Evolutionary conservation across 2,797 vertebrate species (phyloP).

Genomic region (Megalops cyprinoides): DNA sequence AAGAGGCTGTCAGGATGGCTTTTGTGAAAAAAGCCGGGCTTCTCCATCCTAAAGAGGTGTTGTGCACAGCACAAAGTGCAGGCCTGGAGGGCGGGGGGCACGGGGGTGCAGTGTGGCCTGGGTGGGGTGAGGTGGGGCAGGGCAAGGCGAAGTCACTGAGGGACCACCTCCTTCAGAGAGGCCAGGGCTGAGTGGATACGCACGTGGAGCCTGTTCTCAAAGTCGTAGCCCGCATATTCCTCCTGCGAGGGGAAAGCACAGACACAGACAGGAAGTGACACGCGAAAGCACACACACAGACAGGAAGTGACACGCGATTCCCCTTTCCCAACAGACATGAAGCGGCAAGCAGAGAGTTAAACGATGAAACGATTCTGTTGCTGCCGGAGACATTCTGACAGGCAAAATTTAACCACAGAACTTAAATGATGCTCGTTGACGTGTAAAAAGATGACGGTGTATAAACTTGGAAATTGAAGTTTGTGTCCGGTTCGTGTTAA

Average conservation of each 20-base stretch:
- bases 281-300: neutral
- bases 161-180: conserved; percentile 81
- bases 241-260: conserved; percentile 75
- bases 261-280: conserved; percentile 15
- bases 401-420: too few relatives aligned
- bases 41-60: neutral
- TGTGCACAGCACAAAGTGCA: neutral
- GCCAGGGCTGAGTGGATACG: conserved; percentile 95
- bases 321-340: neutral
- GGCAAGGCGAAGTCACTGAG: conserved; percentile 77
- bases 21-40: neutral
- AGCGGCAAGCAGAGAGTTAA: neutral
- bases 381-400: too few relatives aligned
- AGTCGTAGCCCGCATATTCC: conserved; percentile 93
- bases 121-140: neutral
- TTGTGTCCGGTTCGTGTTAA: too few relatives aligned
- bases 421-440: too few relatives aligned
- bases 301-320: neutral
- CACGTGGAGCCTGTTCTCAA: conserved; percentile 97
- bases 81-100: neutral
- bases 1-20: neutral
- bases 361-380: too few relatives aligned
- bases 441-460: too few relatives aligned
- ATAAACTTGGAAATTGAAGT: too few relatives aligned
- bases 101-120: neutral